Evolutionary conservation across 2,113 vertebrate species (phyloP).

Genomic region (Acrocephalus kingi): DNA sequence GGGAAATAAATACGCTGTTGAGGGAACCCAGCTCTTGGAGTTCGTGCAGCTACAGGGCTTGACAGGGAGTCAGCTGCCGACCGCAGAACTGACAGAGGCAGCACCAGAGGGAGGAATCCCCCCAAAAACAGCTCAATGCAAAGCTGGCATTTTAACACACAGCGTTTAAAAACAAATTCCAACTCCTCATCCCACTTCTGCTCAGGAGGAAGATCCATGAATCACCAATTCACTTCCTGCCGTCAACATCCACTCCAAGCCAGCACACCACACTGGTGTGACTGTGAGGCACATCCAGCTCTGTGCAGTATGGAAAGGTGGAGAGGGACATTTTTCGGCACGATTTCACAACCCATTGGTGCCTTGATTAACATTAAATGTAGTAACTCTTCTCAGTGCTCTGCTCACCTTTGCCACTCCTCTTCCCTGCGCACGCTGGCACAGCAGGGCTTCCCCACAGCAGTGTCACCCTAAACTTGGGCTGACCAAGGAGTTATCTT

Average conservation of each 20-base stretch:
- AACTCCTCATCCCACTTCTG: neutral
- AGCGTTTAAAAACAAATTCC: neutral
- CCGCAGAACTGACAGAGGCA: neutral
- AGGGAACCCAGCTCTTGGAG: neutral
- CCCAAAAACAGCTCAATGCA: neutral
- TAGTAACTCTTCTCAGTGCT: neutral
- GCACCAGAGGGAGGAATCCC: neutral
- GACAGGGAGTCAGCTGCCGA: neutral
- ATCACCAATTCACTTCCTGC: neutral
- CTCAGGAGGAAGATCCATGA: neutral
- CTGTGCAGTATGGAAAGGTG: neutral
- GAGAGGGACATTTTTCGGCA: neutral
- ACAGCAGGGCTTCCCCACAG: neutral
- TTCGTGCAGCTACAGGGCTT: neutral
- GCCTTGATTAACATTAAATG: neutral
- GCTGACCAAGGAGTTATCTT: neutral
- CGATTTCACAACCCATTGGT: neutral
- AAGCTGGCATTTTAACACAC: neutral
- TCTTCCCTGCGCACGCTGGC: fast-evolving
- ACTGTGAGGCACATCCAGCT: neutral
- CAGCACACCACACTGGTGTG: neutral
- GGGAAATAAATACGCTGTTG: conserved; percentile 3
- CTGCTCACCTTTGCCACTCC: neutral
- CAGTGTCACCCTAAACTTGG: neutral
- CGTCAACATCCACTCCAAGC: neutral